These are phyloP conservation scores for Zosterops japonicus DNA, from an alignment of 2,113 vertebrate genomes.

Conservation along the genomic window DNA sequence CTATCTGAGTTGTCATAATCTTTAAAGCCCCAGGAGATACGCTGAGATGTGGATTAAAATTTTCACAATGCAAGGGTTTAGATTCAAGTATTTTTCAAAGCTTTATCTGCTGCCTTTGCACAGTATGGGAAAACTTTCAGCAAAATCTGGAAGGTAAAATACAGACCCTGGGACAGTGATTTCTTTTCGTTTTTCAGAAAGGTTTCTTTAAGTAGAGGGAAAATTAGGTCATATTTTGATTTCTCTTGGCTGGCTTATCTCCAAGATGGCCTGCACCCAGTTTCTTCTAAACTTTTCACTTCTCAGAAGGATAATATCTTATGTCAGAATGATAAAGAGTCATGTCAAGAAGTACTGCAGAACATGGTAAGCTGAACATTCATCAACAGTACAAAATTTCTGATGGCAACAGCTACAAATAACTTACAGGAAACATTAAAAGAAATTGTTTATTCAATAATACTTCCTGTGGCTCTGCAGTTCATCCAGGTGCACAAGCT, in stretches of 20 bases:
- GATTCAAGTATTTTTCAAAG: neutral
- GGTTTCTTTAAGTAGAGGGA: neutral
- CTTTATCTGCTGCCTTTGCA: neutral
- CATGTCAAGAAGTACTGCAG: neutral
- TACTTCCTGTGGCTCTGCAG: constrained; percentile 20
- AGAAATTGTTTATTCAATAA: constrained; percentile 28
- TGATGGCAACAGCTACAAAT: constrained; percentile 3
- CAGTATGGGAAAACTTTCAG: neutral
- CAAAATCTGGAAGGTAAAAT: neutral
- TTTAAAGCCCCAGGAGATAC: neutral
- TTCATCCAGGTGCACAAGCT: constrained; percentile 2
- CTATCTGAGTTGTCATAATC: neutral
- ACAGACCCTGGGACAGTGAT: neutral
- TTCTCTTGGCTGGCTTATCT: neutral
- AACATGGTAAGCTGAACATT: neutral
- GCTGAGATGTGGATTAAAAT: neutral
- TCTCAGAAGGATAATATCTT: neutral
- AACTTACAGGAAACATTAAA: neutral
- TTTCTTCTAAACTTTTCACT: neutral
- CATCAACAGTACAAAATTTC: neutral
- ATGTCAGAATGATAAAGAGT: neutral
- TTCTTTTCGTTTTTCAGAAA: neutral
- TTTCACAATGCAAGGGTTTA: neutral
- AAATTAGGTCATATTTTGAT: neutral
- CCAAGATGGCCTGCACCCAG: neutral